Evolutionary conservation across 1,140 invertebrate species (phyloP).

Genomic region (Ditylenchus dipsaci): DNA sequence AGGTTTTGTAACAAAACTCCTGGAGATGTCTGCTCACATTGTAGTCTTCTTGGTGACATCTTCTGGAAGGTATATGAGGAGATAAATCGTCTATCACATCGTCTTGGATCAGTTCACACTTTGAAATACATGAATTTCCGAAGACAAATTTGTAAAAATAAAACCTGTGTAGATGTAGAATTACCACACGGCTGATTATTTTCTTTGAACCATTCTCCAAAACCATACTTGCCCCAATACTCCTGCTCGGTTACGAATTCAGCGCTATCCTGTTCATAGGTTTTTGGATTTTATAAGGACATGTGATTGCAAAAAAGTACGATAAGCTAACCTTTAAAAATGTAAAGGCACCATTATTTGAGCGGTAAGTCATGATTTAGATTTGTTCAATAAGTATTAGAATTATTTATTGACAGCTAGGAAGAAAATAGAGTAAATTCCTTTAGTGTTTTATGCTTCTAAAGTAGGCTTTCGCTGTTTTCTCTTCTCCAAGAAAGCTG

Average conservation of each 20-base stretch:
- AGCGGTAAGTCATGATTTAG: too few species aligned
- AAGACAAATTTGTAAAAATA: not conserved
- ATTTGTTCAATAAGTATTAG: too few species aligned
- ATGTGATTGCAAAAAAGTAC: too few species aligned
- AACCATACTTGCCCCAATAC: not conserved
- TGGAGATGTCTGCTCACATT: slow-evolving; percentile 42
- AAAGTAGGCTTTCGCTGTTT: too few species aligned
- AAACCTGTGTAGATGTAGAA: not conserved
- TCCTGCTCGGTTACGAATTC: not conserved
- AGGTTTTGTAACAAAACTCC: slow-evolving; percentile 53
- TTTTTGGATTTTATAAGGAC: too few species aligned
- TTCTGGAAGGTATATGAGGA: not conserved
- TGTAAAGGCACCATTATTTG: too few species aligned
- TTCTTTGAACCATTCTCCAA: not conserved
- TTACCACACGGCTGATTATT: not conserved
- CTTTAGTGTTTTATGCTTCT: too few species aligned
- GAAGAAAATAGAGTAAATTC: too few species aligned
- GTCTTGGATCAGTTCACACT: not conserved
- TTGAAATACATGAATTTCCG: not conserved
- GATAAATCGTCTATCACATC: not conserved
- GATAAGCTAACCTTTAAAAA: too few species aligned
- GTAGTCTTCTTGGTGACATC: slow-evolving; percentile 10
- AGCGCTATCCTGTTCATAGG: not conserved
- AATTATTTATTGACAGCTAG: too few species aligned
- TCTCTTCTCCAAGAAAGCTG: too few species aligned